Conservation (phyloP, 1,140 invertebrate species). For the Rhyacophila brunnea region DNA sequence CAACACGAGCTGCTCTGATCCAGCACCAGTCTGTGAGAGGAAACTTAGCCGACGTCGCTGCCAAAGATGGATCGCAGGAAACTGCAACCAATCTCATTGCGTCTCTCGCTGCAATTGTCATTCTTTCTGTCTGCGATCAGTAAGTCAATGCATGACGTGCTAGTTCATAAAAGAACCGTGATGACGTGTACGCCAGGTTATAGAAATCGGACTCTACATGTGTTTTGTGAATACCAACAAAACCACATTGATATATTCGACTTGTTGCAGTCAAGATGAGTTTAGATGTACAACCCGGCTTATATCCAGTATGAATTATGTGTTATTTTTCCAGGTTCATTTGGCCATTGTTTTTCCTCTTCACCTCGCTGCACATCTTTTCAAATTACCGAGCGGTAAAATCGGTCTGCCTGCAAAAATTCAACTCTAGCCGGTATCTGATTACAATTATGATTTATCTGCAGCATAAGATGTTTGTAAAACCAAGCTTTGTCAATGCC, state of each 20-base stretch:
- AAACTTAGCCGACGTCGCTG: constrained; percentile 91
- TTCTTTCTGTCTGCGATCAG: constrained; percentile 66
- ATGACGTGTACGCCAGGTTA: no score
- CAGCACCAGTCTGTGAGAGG: constrained; percentile 87
- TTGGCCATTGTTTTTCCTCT: constrained; percentile 67
- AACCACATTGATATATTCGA: no score
- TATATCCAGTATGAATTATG: no score
- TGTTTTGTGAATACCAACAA: no score
- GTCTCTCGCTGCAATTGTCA: constrained; percentile 71
- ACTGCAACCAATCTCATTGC: constrained; percentile 89
- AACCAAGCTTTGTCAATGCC: constrained; percentile 46
- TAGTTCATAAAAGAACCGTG: no score
- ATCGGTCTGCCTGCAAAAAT: constrained; percentile 67
- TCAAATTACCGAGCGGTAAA: constrained; percentile 86
- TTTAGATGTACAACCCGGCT: no score
- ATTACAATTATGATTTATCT: constrained; percentile 47
- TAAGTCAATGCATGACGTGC: no score
- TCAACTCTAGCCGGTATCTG: constrained; percentile 77
- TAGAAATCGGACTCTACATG: no score
- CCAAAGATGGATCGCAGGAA: constrained; percentile 96
- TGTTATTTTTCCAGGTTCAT: constrained; percentile 53
- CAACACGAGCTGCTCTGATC: constrained; percentile 87
- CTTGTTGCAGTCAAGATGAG: no score
- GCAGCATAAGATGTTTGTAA: constrained; percentile 39
- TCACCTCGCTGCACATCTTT: constrained; percentile 80